These are phyloP conservation scores for Apis laboriosa DNA, from an alignment of 1,140 invertebrate species.

Conservation along the genomic window DNA sequence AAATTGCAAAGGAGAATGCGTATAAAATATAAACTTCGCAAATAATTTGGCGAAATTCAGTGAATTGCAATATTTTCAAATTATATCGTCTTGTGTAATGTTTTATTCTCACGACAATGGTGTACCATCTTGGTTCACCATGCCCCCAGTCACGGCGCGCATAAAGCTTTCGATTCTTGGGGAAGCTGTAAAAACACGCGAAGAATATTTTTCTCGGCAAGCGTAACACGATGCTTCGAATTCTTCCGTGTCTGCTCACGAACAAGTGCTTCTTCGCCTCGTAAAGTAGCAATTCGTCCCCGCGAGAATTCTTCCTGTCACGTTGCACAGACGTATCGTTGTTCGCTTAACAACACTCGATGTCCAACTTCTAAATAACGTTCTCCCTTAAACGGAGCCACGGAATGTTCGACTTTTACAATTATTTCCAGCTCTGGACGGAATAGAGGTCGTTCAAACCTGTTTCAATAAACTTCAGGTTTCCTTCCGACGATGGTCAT, in stretches of 20 bases:
- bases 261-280: slow-evolving; percentile 7
- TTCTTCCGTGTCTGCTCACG: background rate
- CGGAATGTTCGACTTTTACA: background rate
- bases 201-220: background rate
- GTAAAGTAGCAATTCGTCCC: slow-evolving; percentile 18
- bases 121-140: background rate
- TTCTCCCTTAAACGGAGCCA: no score
- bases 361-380: background rate
- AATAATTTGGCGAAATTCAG: background rate
- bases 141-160: background rate
- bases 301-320: slow-evolving; percentile 23
- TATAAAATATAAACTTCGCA: no score
- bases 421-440: background rate
- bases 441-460: no score
- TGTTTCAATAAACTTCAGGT: no score
- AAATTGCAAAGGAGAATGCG: no score
- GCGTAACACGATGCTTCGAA: background rate
- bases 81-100: background rate
- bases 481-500: no score
- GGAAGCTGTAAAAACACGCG: slow-evolving; percentile 6
- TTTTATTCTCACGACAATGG: no score
- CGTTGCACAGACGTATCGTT: slow-evolving; percentile 4
- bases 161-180: slow-evolving; percentile 20
- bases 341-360: background rate
- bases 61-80: no score